A percentile compares a stretch with the other conserved stretches of the same genome.
phyloP scores from a whole-genome alignment of 2,113 vertebrate genomes.

The Sminthopsis crassicaudata region DNA sequence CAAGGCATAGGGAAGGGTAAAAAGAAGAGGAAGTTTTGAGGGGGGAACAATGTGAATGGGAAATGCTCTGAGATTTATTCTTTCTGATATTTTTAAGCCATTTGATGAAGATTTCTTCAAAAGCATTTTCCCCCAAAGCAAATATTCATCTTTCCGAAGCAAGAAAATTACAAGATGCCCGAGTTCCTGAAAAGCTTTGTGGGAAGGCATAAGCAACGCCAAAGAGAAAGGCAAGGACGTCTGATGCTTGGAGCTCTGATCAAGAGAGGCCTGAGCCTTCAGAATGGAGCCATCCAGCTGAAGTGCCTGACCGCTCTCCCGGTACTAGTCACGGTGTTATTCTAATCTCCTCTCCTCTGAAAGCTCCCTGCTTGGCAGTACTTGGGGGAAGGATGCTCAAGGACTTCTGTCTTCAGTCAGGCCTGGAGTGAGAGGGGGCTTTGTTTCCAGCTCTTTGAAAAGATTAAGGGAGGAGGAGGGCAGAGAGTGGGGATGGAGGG shows the following conservation, averaged over 20 bases:
- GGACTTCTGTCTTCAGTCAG: conserved; percentile 54
- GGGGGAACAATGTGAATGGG: neutral
- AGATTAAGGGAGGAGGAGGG: conserved; percentile 52
- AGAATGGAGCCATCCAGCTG: neutral
- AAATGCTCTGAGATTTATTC: neutral
- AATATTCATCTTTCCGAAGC: conserved; percentile 6
- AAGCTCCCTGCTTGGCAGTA: conserved; percentile 38
- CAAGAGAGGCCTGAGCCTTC: neutral
- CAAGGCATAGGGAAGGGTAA: neutral
- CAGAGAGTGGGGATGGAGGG: neutral
- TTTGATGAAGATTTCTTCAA: neutral
- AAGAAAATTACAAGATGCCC: neutral
- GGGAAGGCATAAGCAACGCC: neutral
- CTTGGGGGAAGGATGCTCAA: conserved; percentile 58
- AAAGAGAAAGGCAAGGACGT: neutral
- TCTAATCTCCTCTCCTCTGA: conserved; percentile 65
- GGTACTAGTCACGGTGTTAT: neutral
- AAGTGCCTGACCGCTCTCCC: conserved; percentile 33
- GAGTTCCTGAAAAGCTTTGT: neutral
- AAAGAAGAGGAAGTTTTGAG: neutral
- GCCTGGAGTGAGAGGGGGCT: conserved; percentile 35
- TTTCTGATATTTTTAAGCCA: neutral
- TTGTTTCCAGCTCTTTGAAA: conserved; percentile 42
- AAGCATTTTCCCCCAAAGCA: conserved; percentile 4
- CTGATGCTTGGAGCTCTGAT: neutral